Conservation (phyloP, 2,888 invertebrate genomes). For the Leptinotarsa rubiginosa region DNA sequence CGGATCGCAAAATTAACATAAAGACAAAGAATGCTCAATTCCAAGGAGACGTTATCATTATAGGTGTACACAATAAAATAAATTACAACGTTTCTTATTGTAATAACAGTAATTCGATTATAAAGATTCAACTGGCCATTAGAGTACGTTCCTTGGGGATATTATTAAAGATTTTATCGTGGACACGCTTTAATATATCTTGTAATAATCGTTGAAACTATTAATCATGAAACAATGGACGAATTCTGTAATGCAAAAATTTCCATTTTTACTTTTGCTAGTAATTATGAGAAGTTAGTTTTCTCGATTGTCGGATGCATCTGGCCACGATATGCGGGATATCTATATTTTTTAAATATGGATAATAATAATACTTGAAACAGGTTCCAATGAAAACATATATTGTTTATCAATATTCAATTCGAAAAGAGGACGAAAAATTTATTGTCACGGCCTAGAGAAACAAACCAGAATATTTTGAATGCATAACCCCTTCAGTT, state of each 20-base stretch:
- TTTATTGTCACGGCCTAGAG: too few relatives aligned
- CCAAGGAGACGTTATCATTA: constrained; percentile 40
- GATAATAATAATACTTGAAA: neutral
- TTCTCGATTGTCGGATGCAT: constrained; percentile 3
- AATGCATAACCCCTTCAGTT: too few relatives aligned
- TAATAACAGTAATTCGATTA: constrained; percentile 46
- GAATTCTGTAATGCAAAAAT: constrained; percentile 43
- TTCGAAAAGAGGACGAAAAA: too few relatives aligned
- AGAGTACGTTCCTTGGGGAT: constrained; percentile 43
- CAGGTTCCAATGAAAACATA: neutral
- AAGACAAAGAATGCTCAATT: constrained; percentile 39
- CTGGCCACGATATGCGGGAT: constrained; percentile 1
- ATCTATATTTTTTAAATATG: neutral
- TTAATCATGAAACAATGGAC: constrained; percentile 48
- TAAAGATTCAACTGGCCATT: constrained; percentile 46
- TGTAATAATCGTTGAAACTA: constrained; percentile 46
- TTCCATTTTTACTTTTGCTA: constrained; percentile 42
- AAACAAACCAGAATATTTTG: too few relatives aligned
- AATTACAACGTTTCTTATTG: constrained; percentile 39
- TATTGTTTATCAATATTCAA: too few relatives aligned
- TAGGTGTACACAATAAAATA: constrained; percentile 41
- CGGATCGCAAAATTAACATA: constrained; percentile 39
- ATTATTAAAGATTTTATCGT: constrained; percentile 46
- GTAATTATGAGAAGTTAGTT: constrained; percentile 34
- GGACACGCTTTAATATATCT: constrained; percentile 47